Evolutionary conservation across 2,888 invertebrate species (phyloP).

Genomic region (Taphrorychus bicolor): DNA sequence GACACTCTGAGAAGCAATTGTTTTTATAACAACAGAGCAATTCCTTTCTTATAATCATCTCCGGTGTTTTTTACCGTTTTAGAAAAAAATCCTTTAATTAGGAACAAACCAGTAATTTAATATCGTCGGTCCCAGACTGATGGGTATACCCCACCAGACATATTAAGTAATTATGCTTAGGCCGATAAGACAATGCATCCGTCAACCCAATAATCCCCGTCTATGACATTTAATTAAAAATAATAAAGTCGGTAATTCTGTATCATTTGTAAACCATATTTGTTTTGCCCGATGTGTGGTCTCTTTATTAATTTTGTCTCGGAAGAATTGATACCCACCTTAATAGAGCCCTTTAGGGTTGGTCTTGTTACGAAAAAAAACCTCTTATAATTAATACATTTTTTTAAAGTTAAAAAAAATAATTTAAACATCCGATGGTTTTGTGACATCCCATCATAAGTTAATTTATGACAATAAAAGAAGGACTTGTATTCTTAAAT

Average conservation of each 20-base stretch:
- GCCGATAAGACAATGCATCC: conserved; percentile 7
- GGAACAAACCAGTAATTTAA: not conserved
- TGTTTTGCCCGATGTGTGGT: conserved; percentile 45
- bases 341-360: conserved; percentile 31
- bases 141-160: not conserved
- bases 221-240: conserved; percentile 34
- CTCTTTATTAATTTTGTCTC: conserved; percentile 46
- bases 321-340: conserved; percentile 15
- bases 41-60: too few relatives aligned
- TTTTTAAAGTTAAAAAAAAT: conserved; percentile 1
- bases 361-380: conserved; percentile 24
- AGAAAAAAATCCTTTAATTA: not conserved
- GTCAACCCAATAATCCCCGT: conserved; percentile 3
- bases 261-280: conserved; percentile 29
- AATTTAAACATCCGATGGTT: not conserved
- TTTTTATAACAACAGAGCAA: too few relatives aligned
- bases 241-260: conserved; percentile 24
- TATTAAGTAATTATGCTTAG: conserved; percentile 13
- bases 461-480: conserved; percentile 2
- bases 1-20: too few relatives aligned
- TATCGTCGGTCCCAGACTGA: not conserved
- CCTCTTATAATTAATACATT: conserved; percentile 3
- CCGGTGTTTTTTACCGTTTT: too few relatives aligned
- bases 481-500: not conserved
- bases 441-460: not conserved